These are phyloP conservation scores for Oscheius sp. DNA, from an alignment of 2,888 invertebrate species.

Conservation along the genomic window DNA sequence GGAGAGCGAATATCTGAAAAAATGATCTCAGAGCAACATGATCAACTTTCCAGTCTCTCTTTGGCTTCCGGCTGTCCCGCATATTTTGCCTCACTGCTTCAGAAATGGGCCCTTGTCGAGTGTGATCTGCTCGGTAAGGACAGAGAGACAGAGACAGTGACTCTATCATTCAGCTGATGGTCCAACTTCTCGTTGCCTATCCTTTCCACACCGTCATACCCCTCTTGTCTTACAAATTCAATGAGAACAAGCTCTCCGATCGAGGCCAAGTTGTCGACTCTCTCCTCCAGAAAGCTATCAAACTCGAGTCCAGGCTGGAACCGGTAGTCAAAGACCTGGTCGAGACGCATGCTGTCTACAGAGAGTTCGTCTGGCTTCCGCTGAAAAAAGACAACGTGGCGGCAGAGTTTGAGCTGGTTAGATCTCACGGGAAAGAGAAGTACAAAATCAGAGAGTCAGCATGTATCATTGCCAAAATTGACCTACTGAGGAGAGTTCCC, in stretches of 20 bases:
- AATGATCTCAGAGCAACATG: conserved; percentile 2
- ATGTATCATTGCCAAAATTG: conserved; percentile 19
- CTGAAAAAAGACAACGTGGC: conserved; percentile 5
- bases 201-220: conserved; percentile 53
- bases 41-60: conserved; percentile 3
- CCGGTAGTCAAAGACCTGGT: conserved; percentile 15
- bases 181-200: conserved; percentile 48
- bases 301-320: not conserved
- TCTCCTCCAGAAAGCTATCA: not conserved
- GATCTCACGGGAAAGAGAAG: conserved; percentile 8
- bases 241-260: conserved; percentile 7
- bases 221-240: conserved; percentile 52
- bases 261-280: not conserved
- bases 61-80: conserved; percentile 52
- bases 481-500: conserved; percentile 44
- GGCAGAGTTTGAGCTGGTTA: not conserved
- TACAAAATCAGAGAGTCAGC: conserved; percentile 11
- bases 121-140: conserved; percentile 1
- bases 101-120: conserved; percentile 2
- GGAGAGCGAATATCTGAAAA: no score
- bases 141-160: no score
- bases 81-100: conserved; percentile 50
- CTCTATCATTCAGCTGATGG: conserved; percentile 39
- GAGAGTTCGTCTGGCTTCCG: conserved; percentile 29
- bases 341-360: conserved; percentile 28